A percentile compares a stretch with the other conserved stretches of the same genome.
These are phyloP conservation scores for Hemiscyllium ocellatum DNA, from an alignment of 2,113 vertebrate species.

Conservation along the genomic window DNA sequence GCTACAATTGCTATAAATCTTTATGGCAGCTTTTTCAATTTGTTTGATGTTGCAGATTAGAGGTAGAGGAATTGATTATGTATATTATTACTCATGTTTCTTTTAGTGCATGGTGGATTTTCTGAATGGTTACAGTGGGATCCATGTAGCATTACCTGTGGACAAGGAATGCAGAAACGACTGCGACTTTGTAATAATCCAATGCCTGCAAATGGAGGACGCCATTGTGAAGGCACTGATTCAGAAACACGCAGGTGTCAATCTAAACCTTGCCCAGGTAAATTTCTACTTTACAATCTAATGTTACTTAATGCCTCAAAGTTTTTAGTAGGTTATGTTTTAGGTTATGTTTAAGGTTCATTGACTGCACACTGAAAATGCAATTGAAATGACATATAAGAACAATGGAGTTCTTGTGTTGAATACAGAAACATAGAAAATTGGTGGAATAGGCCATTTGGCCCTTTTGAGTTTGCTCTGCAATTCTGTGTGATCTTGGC, in stretches of 20 bases:
- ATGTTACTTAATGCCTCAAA: neutral
- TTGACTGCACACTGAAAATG: neutral
- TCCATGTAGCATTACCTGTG: constrained; percentile 80
- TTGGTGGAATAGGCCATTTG: too few relatives aligned
- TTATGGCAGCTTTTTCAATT: neutral
- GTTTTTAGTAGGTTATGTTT: neutral
- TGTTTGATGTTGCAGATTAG: neutral
- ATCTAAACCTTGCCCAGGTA: constrained; percentile 80
- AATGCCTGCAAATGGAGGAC: constrained; percentile 80
- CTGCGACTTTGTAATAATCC: constrained; percentile 77
- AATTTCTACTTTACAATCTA: neutral
- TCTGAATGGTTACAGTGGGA: constrained; percentile 83
- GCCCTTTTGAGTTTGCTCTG: too few relatives aligned
- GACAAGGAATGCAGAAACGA: constrained; percentile 72
- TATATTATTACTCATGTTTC: constrained; percentile 12
- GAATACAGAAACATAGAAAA: too few relatives aligned
- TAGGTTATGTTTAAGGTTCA: neutral
- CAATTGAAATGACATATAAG: neutral
- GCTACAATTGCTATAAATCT: neutral
- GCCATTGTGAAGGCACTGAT: constrained; percentile 61
- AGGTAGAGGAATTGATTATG: neutral
- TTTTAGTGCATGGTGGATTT: constrained; percentile 81
- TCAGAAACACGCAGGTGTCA: constrained; percentile 67
- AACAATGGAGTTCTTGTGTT: too few relatives aligned
- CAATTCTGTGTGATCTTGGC: too few relatives aligned